Conservation (phyloP, 1,140 invertebrate genomes). For the Laodelphax striatellus region DNA sequence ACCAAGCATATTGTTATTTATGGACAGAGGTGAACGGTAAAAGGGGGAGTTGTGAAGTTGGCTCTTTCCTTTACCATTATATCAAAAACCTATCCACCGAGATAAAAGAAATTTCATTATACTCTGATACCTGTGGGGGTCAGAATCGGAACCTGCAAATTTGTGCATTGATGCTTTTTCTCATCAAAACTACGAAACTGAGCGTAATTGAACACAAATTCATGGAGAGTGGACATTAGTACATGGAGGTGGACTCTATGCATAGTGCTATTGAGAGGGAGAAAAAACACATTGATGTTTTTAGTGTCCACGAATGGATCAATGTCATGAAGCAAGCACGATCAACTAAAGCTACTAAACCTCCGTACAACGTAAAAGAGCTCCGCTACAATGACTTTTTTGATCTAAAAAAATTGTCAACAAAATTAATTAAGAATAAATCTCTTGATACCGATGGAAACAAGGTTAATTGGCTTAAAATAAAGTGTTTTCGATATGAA, state of each 20-base stretch:
- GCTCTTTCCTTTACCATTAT: slow-evolving; percentile 8
- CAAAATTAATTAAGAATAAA: not conserved
- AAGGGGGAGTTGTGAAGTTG: slow-evolving; percentile 10
- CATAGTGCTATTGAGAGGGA: slow-evolving; percentile 18
- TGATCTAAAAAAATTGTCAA: no score
- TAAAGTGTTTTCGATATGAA: not conserved
- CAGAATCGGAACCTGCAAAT: slow-evolving; percentile 16
- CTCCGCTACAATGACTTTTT: no score
- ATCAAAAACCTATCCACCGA: slow-evolving; percentile 1
- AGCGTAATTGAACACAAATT: slow-evolving; percentile 24
- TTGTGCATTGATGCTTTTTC: slow-evolving; percentile 5
- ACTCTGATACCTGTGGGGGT: slow-evolving; percentile 15
- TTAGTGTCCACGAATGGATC: not conserved
- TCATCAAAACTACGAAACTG: slow-evolving; percentile 3
- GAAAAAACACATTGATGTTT: not conserved
- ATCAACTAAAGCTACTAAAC: not conserved
- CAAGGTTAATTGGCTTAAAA: not conserved
- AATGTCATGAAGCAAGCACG: slow-evolving; percentile 5
- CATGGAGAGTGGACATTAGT: slow-evolving; percentile 32
- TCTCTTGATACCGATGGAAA: not conserved
- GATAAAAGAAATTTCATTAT: slow-evolving; percentile 7
- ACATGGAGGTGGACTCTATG: slow-evolving; percentile 32
- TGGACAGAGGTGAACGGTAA: slow-evolving; percentile 13
- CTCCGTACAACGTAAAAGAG: no score
- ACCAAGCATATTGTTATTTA: slow-evolving; percentile 12